These are phyloP conservation scores for Rhinolophus sinicus DNA, from an alignment of 2,113 vertebrate genomes.

Conservation along the genomic window DNA sequence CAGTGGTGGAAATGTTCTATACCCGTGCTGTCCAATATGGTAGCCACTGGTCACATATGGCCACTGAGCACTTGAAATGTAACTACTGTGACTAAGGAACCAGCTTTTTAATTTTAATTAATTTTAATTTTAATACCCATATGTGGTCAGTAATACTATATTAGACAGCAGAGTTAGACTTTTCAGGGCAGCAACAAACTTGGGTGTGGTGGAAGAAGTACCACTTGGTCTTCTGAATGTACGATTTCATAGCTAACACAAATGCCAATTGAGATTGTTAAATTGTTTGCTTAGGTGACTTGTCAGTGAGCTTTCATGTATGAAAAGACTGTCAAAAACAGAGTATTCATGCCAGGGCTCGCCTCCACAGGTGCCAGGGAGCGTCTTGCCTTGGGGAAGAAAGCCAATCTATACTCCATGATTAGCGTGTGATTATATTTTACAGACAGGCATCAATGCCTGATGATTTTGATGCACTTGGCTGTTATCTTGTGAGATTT, in stretches of 20 bases:
- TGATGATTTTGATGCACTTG: conserved; percentile 75
- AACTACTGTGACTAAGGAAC: background rate
- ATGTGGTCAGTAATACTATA: background rate
- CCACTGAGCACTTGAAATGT: background rate
- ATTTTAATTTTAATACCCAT: background rate
- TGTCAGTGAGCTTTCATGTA: conserved; percentile 55
- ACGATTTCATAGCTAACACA: conserved; percentile 37
- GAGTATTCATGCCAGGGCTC: conserved; percentile 62
- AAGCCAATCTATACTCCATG: conserved; percentile 75
- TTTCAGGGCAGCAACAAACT: background rate
- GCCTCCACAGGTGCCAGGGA: conserved; percentile 74
- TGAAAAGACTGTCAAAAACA: conserved; percentile 65
- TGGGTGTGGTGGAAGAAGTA: background rate
- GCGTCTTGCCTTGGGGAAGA: conserved; percentile 66
- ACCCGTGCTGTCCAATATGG: background rate
- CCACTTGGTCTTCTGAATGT: background rate
- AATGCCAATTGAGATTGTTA: conserved; percentile 5
- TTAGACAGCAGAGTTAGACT: background rate
- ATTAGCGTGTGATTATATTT: conserved; percentile 77
- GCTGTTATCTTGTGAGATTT: conserved; percentile 76
- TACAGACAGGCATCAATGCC: conserved; percentile 76
- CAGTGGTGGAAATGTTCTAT: background rate
- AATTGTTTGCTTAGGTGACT: conserved; percentile 44
- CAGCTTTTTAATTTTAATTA: background rate
- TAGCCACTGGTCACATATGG: background rate